Conservation (phyloP, 1,140 invertebrate species). For the Drosophila kikkawai region DNA sequence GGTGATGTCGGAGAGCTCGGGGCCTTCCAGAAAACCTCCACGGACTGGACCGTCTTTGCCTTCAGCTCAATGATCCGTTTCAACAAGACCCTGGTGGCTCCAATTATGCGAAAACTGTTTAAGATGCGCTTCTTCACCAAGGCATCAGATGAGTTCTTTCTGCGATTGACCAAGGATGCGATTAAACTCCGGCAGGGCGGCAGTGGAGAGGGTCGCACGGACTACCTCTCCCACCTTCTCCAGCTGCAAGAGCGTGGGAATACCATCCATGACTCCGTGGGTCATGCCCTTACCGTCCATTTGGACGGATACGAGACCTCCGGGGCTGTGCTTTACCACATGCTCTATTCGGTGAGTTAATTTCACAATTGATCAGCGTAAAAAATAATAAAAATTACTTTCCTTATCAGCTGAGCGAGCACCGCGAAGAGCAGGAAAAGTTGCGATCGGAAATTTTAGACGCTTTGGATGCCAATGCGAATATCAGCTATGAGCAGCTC, state of each 20-base stretch:
- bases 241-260: conserved; percentile 84
- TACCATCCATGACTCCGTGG: conserved; percentile 86
- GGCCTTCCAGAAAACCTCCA: conserved; percentile 57
- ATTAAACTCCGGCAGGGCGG: conserved; percentile 62
- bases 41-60: conserved; percentile 37
- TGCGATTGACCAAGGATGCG: conserved; percentile 67
- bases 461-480: conserved; percentile 33
- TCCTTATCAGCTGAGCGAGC: conserved; percentile 61
- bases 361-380: neutral
- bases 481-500: conserved; percentile 59
- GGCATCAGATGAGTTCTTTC: conserved; percentile 66
- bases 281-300: conserved; percentile 86
- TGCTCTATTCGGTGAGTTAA: conserved; percentile 66
- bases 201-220: conserved; percentile 53
- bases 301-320: conserved; percentile 88
- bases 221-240: conserved; percentile 82
- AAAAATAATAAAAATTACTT: conserved; percentile 10
- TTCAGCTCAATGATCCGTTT: conserved; percentile 45
- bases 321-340: conserved; percentile 60
- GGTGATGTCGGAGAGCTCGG: conserved; percentile 44
- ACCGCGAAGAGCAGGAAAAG: conserved; percentile 57
- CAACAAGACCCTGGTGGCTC: conserved; percentile 52
- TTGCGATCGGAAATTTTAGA: conserved; percentile 57
- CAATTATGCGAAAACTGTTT: conserved; percentile 45
- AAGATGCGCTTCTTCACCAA: conserved; percentile 52